Evolutionary conservation across 2,888 invertebrate species (phyloP).

Genomic region (Caenorhabditis sp.): DNA sequence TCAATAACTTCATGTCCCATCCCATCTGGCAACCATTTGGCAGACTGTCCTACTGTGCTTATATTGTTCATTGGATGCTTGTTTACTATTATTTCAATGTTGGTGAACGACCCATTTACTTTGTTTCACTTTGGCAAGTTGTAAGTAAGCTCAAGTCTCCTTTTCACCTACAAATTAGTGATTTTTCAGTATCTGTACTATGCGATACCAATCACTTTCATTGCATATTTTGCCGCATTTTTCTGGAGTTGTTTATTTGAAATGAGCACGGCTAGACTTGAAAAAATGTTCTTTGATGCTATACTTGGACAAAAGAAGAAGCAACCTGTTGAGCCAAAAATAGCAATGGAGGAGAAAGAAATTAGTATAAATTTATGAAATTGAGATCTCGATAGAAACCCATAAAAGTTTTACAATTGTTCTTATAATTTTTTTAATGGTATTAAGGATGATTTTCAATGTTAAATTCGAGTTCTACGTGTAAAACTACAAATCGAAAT

Average conservation of each 20-base stretch:
- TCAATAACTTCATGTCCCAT: conserved; percentile 57
- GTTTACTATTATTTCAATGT: conserved; percentile 39
- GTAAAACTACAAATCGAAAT: too few species aligned
- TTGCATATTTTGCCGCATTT: conserved; percentile 38
- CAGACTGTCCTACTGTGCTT: conserved; percentile 89
- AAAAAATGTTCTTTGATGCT: neutral
- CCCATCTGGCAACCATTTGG: conserved; percentile 80
- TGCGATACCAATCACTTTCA: conserved; percentile 24
- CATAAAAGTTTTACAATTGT: too few species aligned
- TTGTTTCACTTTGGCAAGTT: conserved; percentile 30
- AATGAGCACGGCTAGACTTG: conserved; percentile 8
- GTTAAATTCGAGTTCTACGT: too few species aligned
- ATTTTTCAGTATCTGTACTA: conserved; percentile 31
- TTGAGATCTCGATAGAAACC: too few species aligned
- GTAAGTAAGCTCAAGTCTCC: too few species aligned
- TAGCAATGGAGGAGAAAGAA: too few species aligned
- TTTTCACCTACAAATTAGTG: neutral
- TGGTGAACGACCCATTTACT: conserved; percentile 31
- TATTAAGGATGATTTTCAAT: too few species aligned
- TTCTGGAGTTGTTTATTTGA: conserved; percentile 49
- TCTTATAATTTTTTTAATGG: too few species aligned
- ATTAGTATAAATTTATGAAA: too few species aligned
- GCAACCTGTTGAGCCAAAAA: too few species aligned
- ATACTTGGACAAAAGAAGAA: neutral
- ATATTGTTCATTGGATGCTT: conserved; percentile 75